phyloP scores from a whole-genome alignment of 1,140 invertebrate species.

The Drosophila ironensis region DNA sequence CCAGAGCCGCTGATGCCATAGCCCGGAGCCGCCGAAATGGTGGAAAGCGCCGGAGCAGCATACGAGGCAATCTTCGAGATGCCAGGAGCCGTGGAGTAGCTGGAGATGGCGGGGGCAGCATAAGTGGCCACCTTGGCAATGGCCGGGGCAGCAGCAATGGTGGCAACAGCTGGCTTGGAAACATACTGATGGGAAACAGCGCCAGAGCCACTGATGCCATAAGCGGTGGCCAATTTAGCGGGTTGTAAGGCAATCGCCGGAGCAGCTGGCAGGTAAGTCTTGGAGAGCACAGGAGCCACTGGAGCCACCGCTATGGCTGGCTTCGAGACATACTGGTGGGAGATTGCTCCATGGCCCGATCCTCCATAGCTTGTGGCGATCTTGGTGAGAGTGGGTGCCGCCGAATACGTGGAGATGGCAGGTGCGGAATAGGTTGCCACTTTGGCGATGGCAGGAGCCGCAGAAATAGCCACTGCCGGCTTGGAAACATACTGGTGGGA shows the following conservation, averaged over 20 bases:
- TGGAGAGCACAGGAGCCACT: conserved; percentile 1
- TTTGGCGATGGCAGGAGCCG: conserved; percentile 28
- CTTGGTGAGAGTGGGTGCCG: conserved; percentile 27
- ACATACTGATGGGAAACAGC: not conserved
- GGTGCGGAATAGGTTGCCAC: conserved; percentile 41
- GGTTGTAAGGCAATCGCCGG: not conserved
- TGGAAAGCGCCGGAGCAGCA: not conserved
- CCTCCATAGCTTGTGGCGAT: conserved; percentile 7
- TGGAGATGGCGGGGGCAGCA: conserved; percentile 25
- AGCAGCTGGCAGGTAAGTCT: not conserved
- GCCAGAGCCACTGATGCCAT: conserved; percentile 8
- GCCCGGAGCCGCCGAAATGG: not conserved
- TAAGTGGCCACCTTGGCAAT: conserved; percentile 18
- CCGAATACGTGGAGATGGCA: conserved; percentile 20
- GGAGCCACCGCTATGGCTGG: conserved; percentile 32
- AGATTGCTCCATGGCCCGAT: conserved; percentile 39
- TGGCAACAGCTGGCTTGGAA: conserved; percentile 6
- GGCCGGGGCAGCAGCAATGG: conserved; percentile 15
- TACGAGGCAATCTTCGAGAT: conserved; percentile 31
- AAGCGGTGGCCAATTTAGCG: not conserved
- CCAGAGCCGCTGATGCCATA: conserved; percentile 30
- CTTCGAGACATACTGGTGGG: conserved; percentile 64
- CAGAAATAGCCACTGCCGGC: conserved; percentile 20
- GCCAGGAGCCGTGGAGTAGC: conserved; percentile 24
- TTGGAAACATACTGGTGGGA: conserved; percentile 31